Conservation (phyloP, 1,140 invertebrate species). For the Drosophila prosaltans region DNA sequence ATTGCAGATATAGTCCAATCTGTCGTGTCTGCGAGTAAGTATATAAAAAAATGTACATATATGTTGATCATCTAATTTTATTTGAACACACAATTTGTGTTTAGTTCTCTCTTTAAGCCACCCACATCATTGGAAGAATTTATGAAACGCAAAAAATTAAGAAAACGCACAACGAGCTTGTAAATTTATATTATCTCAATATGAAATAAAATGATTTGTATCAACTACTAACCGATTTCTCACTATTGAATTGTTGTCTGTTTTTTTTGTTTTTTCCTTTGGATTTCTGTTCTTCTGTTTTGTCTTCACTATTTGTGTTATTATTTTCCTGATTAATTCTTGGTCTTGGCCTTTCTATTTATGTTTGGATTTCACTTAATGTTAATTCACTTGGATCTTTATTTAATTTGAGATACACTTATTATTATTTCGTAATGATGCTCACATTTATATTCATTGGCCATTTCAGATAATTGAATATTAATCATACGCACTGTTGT, state of each 20-base stretch:
- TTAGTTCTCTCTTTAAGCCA: background rate
- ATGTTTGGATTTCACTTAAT: background rate
- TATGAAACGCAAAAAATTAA: background rate
- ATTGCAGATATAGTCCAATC: background rate
- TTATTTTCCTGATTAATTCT: background rate
- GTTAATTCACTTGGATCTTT: slow-evolving; percentile 3
- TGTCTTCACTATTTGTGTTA: background rate
- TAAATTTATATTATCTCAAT: background rate
- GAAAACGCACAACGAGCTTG: background rate
- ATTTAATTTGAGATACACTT: slow-evolving; percentile 2
- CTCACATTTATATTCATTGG: slow-evolving; percentile 26
- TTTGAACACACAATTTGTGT: background rate
- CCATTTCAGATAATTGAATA: slow-evolving; percentile 16
- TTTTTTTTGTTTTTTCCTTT: too few species aligned
- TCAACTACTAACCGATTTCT: slow-evolving; percentile 40
- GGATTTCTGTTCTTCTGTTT: slow-evolving; percentile 19
- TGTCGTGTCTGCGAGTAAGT: slow-evolving; percentile 1
- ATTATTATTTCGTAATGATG: slow-evolving; percentile 27
- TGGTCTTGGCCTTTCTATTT: slow-evolving; percentile 4
- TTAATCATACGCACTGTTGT: slow-evolving; percentile 46
- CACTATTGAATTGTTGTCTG: too few species aligned
- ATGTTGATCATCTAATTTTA: background rate
- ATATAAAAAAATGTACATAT: background rate
- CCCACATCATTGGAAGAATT: background rate
- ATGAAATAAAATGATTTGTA: slow-evolving; percentile 17